Evolutionary conservation across 2,888 invertebrate species (phyloP), one percentile per base, ranked within the genome.

Genomic region (Andrena minutula): DNA sequence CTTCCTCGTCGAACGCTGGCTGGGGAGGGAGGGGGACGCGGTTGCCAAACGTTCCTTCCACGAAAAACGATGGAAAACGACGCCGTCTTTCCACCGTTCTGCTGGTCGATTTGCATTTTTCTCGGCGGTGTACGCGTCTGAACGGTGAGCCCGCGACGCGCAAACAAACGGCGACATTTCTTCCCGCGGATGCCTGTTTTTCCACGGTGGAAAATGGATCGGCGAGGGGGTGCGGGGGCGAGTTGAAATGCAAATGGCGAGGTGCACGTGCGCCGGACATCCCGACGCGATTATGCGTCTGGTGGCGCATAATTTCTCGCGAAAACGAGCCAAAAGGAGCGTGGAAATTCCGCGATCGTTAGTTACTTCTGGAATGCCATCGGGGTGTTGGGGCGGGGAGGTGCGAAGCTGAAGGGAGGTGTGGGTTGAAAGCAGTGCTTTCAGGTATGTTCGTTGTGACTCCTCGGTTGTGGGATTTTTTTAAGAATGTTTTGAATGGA

Each of bases 91-190:
- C 23, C 35, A 28, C 32, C 32, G 61, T 35, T 16, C 26, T 30
- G 35, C 32, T 35, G 58, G 6, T 23, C 66, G 41, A 79, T 79
- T 78, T 80, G 71, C 71, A 80, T 80, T 65, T 70, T 56, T 64
- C 20, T 58, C 63, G 20, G 10, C 23, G 63, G 63, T 2, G 23
- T 10, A 23, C 41, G 26, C 49, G 49, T 30, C 23, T 49, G 47
- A 16, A 47, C 7, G 28, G 20, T n/a, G 26, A n/a, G 16, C 26
- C 35, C n/a, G 30, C 69, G 60, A 28, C 26, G 30, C 47, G 72
- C 77, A 73, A 73, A 77, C 77, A 51, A 74, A 66, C 65, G 77
- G 32, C 20, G 35, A n/a, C 63, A 10, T 28, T 20, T 26, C 53
- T 63, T 47, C 2, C 63, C 26, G 47, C 8, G 49, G 23, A 23